Conservation (phyloP, 2,888 invertebrate genomes). For the Rapana venosa region DNA sequence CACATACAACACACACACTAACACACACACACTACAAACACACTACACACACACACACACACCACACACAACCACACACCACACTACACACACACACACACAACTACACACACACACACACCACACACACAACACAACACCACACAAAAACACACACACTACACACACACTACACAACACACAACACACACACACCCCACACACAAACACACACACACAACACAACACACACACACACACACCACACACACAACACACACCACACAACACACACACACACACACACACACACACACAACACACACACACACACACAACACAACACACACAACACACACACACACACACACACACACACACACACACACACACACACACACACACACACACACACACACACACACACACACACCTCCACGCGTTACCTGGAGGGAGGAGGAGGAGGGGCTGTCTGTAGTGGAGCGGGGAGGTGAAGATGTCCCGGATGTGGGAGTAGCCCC, state of each 20-base stretch:
- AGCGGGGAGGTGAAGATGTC: background rate
- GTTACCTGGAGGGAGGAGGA: background rate
- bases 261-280: background rate
- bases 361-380: no score
- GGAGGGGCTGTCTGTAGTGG: slow-evolving; percentile 9
- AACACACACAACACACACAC: background rate
- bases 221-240: no score
- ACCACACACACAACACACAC: slow-evolving; percentile 1
- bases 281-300: background rate
- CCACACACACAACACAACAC: background rate
- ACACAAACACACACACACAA: background rate
- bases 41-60: no score
- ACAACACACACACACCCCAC: background rate
- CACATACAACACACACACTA: background rate
- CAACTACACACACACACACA: background rate
- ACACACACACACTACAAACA: no score
- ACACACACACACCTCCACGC: background rate
- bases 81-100: slow-evolving; percentile 1
- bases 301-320: no score
- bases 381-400: background rate
- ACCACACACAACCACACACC: no score
- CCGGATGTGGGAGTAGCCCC: slow-evolving; percentile 12
- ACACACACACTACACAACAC: background rate
- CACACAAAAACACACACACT: background rate
- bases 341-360: background rate